These are phyloP conservation scores for Tethya wilhelma DNA, from an alignment of 37 sponge, comb jelly and placozoan genomes.

Conservation along the genomic window DNA sequence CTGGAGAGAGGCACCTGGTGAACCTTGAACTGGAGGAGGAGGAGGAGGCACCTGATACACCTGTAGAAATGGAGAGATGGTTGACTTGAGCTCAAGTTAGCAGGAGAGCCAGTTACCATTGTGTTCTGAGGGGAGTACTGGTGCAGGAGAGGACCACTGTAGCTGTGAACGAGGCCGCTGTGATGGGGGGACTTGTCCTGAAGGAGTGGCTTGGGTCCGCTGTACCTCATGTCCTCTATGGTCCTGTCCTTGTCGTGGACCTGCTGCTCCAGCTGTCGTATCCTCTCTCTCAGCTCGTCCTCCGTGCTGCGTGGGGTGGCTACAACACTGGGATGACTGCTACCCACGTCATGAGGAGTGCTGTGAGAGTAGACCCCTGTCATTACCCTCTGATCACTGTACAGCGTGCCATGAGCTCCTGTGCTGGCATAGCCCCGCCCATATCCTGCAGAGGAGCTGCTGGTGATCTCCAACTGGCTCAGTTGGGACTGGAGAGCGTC, in stretches of 20 bases:
- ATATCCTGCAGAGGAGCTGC: too few relatives aligned
- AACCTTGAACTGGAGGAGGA: background rate
- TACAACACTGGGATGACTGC: background rate
- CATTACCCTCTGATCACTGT: too few relatives aligned
- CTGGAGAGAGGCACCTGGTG: background rate
- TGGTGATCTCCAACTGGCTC: too few relatives aligned
- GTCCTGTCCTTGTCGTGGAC: slow-evolving; percentile 11
- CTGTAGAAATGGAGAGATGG: background rate
- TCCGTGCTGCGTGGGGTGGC: background rate
- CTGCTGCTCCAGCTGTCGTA: slow-evolving; percentile 19
- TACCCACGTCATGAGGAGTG: too few relatives aligned
- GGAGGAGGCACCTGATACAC: background rate
- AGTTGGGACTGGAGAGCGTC: too few relatives aligned
- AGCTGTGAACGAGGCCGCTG: background rate
- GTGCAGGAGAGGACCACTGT: slow-evolving; percentile 5
- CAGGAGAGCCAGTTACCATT: too few relatives aligned
- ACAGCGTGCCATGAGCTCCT: too few relatives aligned
- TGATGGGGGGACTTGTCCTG: background rate
- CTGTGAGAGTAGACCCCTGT: background rate
- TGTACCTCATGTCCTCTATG: slow-evolving; percentile 3
- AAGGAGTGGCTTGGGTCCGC: background rate
- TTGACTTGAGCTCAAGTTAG: background rate
- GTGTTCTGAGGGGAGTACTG: slow-evolving; percentile 14
- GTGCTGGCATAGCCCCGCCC: too few relatives aligned
- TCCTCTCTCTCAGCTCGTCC: slow-evolving; percentile 29